Evolutionary conservation across 2,797 vertebrate genomes (phyloP).

Genomic region (Antennarius maculatus): DNA sequence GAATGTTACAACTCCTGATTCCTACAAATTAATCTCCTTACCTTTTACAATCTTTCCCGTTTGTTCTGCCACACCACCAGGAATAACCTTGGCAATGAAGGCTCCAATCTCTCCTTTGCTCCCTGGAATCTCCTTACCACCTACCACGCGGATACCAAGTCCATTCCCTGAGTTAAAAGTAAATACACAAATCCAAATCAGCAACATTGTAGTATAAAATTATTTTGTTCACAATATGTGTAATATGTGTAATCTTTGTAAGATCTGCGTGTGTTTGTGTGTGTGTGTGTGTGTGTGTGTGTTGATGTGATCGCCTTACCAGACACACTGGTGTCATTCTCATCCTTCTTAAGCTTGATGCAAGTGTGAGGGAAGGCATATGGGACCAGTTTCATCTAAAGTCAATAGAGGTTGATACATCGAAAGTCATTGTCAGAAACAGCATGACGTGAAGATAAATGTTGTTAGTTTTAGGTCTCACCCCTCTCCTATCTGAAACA

Average conservation of each 20-base stretch:
- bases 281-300: not conserved
- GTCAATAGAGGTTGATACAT: not conserved
- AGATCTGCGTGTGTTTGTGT: no score
- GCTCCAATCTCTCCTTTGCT: conserved; percentile 92
- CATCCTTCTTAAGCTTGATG: conserved; percentile 90
- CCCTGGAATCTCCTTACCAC: conserved; percentile 96
- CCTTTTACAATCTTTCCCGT: conserved; percentile 91
- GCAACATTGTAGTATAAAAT: conserved; percentile 5
- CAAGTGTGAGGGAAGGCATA: conserved; percentile 92
- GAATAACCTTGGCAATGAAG: conserved; percentile 93
- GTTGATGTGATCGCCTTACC: conserved; percentile 74
- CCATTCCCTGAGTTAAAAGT: conserved; percentile 75
- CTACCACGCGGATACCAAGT: conserved; percentile 93
- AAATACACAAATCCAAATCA: conserved; percentile 31
- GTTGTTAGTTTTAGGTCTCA: conserved; percentile 58
- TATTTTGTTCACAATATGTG: not conserved
- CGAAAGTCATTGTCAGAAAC: not conserved
- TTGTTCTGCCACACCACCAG: conserved; percentile 92
- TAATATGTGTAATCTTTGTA: no score
- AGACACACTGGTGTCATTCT: conserved; percentile 95
- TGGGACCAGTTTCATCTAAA: conserved; percentile 89
- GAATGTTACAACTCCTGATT: not conserved
- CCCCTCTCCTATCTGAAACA: conserved; percentile 89
- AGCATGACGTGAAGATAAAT: not conserved
- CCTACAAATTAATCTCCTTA: conserved; percentile 74